Evolutionary conservation across 23 tunicate species (phyloP).

Genomic region (Oikopleura albicans): DNA sequence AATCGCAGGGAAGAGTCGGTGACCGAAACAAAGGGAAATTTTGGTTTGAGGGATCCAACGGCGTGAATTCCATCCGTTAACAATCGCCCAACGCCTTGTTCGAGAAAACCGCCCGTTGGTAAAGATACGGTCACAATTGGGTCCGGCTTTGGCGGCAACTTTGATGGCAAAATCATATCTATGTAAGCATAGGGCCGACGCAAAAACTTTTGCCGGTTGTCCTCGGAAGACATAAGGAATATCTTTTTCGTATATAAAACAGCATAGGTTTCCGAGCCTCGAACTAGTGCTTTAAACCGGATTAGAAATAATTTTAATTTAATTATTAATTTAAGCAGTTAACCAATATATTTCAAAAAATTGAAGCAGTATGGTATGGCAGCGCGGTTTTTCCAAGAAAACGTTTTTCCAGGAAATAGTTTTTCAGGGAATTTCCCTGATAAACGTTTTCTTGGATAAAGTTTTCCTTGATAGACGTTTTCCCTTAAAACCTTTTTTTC

Average conservation of each 20-base stretch:
- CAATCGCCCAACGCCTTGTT: constrained; percentile 36
- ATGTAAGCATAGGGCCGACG: constrained; percentile 31
- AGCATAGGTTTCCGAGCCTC: constrained; percentile 23
- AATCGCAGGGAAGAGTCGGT: constrained; percentile 32
- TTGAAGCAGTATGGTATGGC: too few relatives aligned
- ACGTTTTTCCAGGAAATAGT: too few relatives aligned
- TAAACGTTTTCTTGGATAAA: too few relatives aligned
- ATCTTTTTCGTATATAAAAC: constrained; percentile 34
- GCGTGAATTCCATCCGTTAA: constrained; percentile 40
- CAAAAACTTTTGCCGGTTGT: constrained; percentile 45
- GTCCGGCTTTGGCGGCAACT: constrained; percentile 76
- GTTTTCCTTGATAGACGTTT: too few relatives aligned
- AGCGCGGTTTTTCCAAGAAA: too few relatives aligned
- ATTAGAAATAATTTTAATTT: too few relatives aligned
- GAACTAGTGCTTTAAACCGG: too few relatives aligned
- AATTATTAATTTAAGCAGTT: too few relatives aligned
- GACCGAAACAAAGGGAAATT: constrained; percentile 52
- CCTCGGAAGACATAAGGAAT: constrained; percentile 24
- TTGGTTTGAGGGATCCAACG: constrained; percentile 72
- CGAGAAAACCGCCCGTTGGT: constrained; percentile 62
- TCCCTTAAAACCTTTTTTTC: too few relatives aligned
- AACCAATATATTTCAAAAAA: too few relatives aligned
- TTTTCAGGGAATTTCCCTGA: too few relatives aligned
- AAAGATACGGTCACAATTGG: constrained; percentile 26
- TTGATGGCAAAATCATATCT: constrained; percentile 40